phyloP scores from a whole-genome alignment of 2,888 invertebrate species.

The Meghimatium bilineatum region DNA sequence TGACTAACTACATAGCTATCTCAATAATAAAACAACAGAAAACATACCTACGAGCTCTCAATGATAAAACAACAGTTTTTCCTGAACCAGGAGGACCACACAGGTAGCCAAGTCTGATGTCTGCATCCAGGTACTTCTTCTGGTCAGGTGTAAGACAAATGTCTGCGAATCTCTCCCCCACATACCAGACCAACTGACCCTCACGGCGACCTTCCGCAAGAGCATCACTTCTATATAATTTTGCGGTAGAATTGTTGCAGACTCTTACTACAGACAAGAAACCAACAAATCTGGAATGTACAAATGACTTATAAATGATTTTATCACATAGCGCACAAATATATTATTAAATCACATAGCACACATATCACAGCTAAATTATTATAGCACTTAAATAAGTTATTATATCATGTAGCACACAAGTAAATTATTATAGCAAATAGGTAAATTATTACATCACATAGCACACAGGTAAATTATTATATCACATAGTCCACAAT shows the following conservation, averaged over 20 bases:
- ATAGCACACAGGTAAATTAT: no score
- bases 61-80: constrained; percentile 49
- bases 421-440: no score
- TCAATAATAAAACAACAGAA: not conserved
- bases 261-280: constrained; percentile 49
- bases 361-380: no score
- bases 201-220: constrained; percentile 4
- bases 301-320: no score
- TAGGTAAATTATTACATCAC: no score
- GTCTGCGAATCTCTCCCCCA: constrained; percentile 31
- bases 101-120: constrained; percentile 43
- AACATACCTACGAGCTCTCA: constrained; percentile 48
- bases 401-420: no score
- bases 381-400: no score
- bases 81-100: constrained; percentile 53
- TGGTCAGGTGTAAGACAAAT: constrained; percentile 38
- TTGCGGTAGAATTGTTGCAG: constrained; percentile 42
- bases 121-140: constrained; percentile 14
- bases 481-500: no score
- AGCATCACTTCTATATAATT: constrained; percentile 26
- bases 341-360: no score
- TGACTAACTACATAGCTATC: no score
- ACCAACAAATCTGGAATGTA: constrained; percentile 47
- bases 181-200: constrained; percentile 35
- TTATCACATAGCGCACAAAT: no score